Evolutionary conservation across 2,113 vertebrate genomes (phyloP).

Genomic region (Penelope pileata): DNA sequence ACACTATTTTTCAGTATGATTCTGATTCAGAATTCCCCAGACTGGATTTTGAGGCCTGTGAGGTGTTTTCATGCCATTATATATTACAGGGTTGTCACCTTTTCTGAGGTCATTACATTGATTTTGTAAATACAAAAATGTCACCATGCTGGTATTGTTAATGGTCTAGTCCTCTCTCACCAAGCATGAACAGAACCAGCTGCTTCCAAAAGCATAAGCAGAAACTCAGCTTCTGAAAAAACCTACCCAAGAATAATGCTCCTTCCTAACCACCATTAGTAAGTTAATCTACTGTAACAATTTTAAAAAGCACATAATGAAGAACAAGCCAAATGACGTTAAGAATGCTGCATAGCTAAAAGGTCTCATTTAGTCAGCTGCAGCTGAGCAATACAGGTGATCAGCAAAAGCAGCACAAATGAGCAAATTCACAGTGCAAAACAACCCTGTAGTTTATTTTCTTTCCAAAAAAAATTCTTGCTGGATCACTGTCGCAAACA

Average conservation of each 20-base stretch:
- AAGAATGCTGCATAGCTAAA: background rate
- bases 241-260: background rate
- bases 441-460: background rate
- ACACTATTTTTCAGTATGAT: background rate
- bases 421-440: background rate
- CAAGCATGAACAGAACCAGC: background rate
- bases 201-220: background rate
- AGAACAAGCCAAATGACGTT: background rate
- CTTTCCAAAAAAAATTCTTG: background rate
- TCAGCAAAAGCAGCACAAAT: background rate
- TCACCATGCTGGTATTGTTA: background rate
- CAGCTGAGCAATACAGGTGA: background rate
- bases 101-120: background rate
- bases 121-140: background rate
- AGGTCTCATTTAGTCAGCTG: background rate
- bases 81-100: background rate
- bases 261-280: slow-evolving; percentile 11
- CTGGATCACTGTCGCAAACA: background rate
- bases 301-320: slow-evolving; percentile 4
- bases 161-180: background rate
- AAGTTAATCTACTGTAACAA: slow-evolving; percentile 50
- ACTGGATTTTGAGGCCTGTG: background rate
- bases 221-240: slow-evolving; percentile 19
- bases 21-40: background rate
- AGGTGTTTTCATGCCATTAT: background rate